Conservation (phyloP, 1,140 invertebrate species). For the Papilio machaon region DNA sequence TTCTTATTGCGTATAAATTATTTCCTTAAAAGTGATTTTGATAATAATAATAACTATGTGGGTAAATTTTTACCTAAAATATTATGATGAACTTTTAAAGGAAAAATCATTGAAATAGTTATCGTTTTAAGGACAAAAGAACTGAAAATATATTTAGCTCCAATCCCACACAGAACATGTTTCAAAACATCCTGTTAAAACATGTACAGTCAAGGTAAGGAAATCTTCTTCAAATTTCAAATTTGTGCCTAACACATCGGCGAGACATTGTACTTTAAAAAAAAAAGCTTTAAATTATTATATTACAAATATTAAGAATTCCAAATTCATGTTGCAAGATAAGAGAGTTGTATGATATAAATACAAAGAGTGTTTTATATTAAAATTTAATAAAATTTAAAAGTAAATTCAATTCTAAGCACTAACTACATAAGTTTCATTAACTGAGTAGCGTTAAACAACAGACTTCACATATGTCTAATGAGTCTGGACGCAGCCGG, state of each 20-base stretch:
- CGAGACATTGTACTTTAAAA: not conserved
- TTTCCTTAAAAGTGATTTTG: not conserved
- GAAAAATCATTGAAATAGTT: too few relatives aligned
- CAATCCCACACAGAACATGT: too few relatives aligned
- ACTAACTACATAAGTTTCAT: not conserved
- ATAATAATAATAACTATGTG: too few relatives aligned
- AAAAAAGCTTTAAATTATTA: not conserved
- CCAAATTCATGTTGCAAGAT: not conserved
- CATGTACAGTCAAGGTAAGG: not conserved
- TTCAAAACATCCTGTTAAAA: too few relatives aligned
- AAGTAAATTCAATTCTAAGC: not conserved
- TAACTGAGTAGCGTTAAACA: not conserved
- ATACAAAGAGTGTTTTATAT: too few relatives aligned
- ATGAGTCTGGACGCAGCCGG: constrained; percentile 14
- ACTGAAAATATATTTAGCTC: too few relatives aligned
- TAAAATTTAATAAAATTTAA: not conserved
- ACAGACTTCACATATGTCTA: not conserved
- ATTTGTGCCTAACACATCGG: not conserved
- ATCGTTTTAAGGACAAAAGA: too few relatives aligned
- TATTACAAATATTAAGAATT: not conserved
- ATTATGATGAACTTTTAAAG: too few relatives aligned
- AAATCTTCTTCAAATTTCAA: not conserved
- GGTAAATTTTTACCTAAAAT: too few relatives aligned
- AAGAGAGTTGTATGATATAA: not conserved
- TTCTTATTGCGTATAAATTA: not conserved